These are phyloP conservation scores for Matsumyia berberina DNA, from an alignment of 2,888 invertebrate genomes.

Conservation along the genomic window DNA sequence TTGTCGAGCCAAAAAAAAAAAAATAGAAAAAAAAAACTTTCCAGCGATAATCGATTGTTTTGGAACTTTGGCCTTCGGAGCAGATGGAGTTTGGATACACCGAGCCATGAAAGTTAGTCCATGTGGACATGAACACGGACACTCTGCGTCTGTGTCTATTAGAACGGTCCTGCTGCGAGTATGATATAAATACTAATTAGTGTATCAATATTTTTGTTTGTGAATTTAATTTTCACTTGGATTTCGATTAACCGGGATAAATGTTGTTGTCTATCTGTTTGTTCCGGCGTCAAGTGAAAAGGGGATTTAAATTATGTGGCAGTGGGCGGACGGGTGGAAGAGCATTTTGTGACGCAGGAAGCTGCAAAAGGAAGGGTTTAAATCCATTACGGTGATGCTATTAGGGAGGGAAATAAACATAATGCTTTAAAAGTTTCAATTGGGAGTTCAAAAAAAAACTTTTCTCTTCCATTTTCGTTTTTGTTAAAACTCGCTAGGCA, in stretches of 20 bases:
- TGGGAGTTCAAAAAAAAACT: slow-evolving; percentile 18
- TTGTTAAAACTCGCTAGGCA: no score
- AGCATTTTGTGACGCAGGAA: background rate
- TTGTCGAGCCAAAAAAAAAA: slow-evolving; percentile 18
- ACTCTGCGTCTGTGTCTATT: slow-evolving; percentile 56
- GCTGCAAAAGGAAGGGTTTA: background rate
- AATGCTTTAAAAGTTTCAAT: slow-evolving; percentile 28
- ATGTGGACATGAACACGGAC: slow-evolving; percentile 50
- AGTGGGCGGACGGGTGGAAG: background rate
- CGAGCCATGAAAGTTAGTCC: slow-evolving; percentile 57
- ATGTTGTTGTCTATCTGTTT: slow-evolving; percentile 29
- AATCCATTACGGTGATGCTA: slow-evolving; percentile 3
- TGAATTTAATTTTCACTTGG: slow-evolving; percentile 68
- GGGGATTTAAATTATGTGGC: background rate
- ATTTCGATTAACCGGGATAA: slow-evolving; percentile 44
- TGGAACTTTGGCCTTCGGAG: slow-evolving; percentile 66
- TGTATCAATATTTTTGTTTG: slow-evolving; percentile 74
- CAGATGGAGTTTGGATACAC: slow-evolving; percentile 63
- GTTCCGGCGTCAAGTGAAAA: slow-evolving; percentile 45
- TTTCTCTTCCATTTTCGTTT: no score
- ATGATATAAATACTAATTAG: slow-evolving; percentile 71
- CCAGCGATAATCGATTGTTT: slow-evolving; percentile 73
- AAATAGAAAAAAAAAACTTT: slow-evolving; percentile 24
- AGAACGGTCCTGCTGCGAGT: slow-evolving; percentile 47
- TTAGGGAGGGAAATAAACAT: slow-evolving; percentile 55